phyloP scores from a whole-genome alignment of 2,113 vertebrate species.

The Toxostoma redivivum region DNA sequence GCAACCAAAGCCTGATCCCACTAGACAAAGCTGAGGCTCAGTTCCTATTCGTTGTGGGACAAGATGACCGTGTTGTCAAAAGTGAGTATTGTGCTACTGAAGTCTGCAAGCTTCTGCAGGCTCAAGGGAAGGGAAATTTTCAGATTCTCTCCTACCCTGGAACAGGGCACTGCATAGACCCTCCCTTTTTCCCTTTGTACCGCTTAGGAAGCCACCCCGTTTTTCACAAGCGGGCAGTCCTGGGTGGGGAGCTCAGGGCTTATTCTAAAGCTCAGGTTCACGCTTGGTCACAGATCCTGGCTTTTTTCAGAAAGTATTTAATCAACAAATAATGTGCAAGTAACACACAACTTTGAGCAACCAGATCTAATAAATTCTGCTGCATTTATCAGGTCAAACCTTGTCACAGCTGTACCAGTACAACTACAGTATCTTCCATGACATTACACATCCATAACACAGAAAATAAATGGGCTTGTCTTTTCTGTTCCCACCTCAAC shows the following conservation, averaged over 20 bases:
- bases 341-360: background rate
- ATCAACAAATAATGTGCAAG: background rate
- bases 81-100: constrained; percentile 61
- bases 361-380: background rate
- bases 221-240: background rate
- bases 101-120: constrained; percentile 61
- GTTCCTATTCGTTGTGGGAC: constrained; percentile 74
- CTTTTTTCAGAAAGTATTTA: constrained; percentile 70
- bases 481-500: background rate
- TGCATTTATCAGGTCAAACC: background rate
- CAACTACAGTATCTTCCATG: background rate
- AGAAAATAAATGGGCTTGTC: background rate
- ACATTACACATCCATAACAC: background rate
- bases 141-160: constrained; percentile 73
- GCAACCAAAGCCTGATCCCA: constrained; percentile 70
- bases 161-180: constrained; percentile 80
- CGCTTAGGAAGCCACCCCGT: constrained; percentile 43
- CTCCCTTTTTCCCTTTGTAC: constrained; percentile 76
- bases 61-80: constrained; percentile 77
- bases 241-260: constrained; percentile 75
- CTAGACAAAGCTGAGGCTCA: constrained; percentile 75
- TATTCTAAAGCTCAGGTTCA: constrained; percentile 77
- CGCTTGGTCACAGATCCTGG: constrained; percentile 74
- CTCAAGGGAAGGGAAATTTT: constrained; percentile 72
- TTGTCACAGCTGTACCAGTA: background rate